Percentiles rank a stretch among this genome's conserved stretches.
phyloP scores from a whole-genome alignment of 2,888 invertebrate genomes.

The Tricholauxania praeusta region DNA sequence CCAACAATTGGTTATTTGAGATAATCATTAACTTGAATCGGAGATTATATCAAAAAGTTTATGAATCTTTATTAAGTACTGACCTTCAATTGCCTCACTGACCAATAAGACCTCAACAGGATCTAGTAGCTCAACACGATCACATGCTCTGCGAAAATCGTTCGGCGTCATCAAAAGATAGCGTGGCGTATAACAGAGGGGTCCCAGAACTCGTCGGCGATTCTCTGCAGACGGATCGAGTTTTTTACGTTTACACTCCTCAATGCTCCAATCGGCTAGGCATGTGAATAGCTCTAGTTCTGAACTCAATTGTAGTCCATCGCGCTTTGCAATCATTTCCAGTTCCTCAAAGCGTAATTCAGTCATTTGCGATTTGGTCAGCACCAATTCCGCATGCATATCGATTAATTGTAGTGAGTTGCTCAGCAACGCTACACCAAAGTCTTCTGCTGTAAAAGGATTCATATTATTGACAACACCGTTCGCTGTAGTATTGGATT shows the following conservation, averaged over 20 bases:
- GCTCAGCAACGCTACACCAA: constrained; percentile 64
- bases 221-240: constrained; percentile 64
- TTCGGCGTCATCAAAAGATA: constrained; percentile 61
- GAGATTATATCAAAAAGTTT: no score
- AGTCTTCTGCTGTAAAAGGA: constrained; percentile 67
- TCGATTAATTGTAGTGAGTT: constrained; percentile 67
- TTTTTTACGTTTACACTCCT: constrained; percentile 65
- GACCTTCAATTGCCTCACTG: constrained; percentile 62
- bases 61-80: constrained; percentile 24
- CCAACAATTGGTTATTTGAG: no score
- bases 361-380: constrained; percentile 61
- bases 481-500: constrained; percentile 27
- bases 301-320: constrained; percentile 64
- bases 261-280: constrained; percentile 66
- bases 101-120: constrained; percentile 62
- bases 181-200: constrained; percentile 64
- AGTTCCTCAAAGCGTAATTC: constrained; percentile 66
- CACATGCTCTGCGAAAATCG: constrained; percentile 64
- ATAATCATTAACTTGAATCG: no score
- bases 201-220: constrained; percentile 65
- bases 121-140: constrained; percentile 65
- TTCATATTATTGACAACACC: constrained; percentile 54
- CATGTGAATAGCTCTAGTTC: constrained; percentile 66
- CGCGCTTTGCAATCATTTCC: constrained; percentile 66
- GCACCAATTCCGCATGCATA: constrained; percentile 66